Evolutionary conservation across 2,888 invertebrate species (phyloP), one percentile per base, ranked within the genome.

Genomic region (Agrotis segetum): DNA sequence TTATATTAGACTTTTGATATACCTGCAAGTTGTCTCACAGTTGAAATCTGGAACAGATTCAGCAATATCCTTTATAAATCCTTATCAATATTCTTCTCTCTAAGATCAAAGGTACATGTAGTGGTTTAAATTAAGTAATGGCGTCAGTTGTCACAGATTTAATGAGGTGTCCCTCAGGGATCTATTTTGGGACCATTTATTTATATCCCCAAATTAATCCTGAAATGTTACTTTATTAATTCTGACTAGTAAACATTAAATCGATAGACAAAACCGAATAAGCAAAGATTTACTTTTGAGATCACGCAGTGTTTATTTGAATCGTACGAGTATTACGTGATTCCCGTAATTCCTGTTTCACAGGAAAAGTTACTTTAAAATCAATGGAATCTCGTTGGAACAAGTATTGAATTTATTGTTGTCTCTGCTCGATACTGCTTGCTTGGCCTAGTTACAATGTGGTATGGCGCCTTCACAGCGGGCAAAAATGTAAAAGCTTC

Each of bases 381-480:
- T 70, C 61, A 56, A 29, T 21, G 74, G 81, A 77, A 82, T 73
- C 71, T 77, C 72, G 74, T 63, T 66, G 60, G 55, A 72, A 58
- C 70, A 67, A 77, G 81, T 77, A 72, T 64, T 61, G 40, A 83
- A 79, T 83, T 79, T 79, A 75, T 83, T 72, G 52, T 50, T 60
- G 58, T 21, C 40, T 63, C 55, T 56, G 11, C 24, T 65, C 46
- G 68, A 64, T 63, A 68, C 66, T 66, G 68, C 55, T 53, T 17
- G 68, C 74, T 66, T 75, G 83, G 34, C 81, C 84, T 77, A 81
- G 72, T 83, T 82, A 71, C 67, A 64, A 67, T 46, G 47, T 49
- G 14, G 53, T 19, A 47, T 19, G 67, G 60, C 52, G 61, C 56
- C 81, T 63, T 62, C 68, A n/a, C 72, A 67, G 29, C 67, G 58